These are phyloP conservation scores for Eunapius fragilis DNA, from an alignment of 37 sponge, comb jelly and placozoan genomes.

Conservation along the genomic window DNA sequence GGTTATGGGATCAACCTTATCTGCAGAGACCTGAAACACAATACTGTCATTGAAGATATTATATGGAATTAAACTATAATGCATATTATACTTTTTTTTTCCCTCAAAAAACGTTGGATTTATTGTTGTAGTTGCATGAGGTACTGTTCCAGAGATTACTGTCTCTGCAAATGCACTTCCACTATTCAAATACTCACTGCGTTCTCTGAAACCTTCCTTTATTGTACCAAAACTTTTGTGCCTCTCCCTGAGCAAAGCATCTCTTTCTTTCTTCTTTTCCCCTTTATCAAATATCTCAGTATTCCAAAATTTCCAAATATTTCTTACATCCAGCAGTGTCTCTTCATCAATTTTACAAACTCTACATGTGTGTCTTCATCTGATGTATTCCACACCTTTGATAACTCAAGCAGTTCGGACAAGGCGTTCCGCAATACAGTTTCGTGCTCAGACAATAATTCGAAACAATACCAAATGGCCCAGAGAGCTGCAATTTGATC, in stretches of 20 bases:
- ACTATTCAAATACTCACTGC: background rate
- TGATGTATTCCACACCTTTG: background rate
- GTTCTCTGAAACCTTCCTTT: background rate
- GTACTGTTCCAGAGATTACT: background rate
- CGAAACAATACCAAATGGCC: constrained; percentile 58
- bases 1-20: background rate
- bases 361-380: too few species aligned
- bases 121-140: background rate
- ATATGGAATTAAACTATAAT: constrained; percentile 4
- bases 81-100: constrained; percentile 22
- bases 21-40: constrained; percentile 9
- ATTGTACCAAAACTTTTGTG: background rate
- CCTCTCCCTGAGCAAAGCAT: too few species aligned
- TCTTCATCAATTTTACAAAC: too few species aligned
- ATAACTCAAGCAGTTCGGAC: constrained; percentile 1
- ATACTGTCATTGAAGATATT: constrained; percentile 5
- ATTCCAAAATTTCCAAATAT: too few species aligned
- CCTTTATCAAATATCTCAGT: too few species aligned
- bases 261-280: too few species aligned
- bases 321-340: too few species aligned
- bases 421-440: constrained; percentile 10
- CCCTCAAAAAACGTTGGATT: constrained; percentile 42
- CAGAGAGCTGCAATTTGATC: constrained; percentile 44
- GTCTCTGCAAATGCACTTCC: constrained; percentile 37
- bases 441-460: constrained; percentile 35